Conservation (phyloP, 2,113 vertebrate species). For the Podilymbus podiceps region DNA sequence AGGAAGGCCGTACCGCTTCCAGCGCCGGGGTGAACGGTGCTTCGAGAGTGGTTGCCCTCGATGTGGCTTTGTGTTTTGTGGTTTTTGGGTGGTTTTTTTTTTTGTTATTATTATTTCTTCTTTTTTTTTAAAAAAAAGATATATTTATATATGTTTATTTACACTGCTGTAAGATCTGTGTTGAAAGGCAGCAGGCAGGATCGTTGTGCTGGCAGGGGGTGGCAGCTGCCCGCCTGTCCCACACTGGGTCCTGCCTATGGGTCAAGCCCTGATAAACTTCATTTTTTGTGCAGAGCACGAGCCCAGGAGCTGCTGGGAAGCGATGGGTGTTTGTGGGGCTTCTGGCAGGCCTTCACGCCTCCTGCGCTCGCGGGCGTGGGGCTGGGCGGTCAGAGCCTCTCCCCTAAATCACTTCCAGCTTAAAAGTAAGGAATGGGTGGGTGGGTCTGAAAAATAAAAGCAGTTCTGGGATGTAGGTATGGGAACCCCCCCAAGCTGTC, state of each 20-base stretch:
- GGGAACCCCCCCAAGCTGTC: not conserved
- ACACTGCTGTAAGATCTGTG: not conserved
- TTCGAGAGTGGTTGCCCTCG: not conserved
- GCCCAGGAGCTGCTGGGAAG: not conserved
- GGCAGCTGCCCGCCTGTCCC: not conserved
- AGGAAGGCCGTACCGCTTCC: not conserved
- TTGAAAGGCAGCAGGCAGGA: not conserved
- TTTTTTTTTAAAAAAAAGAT: too few species aligned
- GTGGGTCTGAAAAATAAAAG: not conserved
- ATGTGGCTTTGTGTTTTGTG: not conserved
- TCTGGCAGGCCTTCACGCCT: not conserved
- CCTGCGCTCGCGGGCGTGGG: not conserved
- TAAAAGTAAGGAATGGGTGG: not conserved
- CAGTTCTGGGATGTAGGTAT: not conserved
- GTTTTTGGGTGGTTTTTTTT: accelerated
- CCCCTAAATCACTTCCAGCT: not conserved
- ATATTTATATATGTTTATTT: not conserved
- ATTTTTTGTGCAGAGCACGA: not conserved
- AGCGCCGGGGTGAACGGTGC: not conserved
- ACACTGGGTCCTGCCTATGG: not conserved
- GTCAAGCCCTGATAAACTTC: not conserved
- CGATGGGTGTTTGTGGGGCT: not conserved
- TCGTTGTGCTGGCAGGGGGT: not conserved
- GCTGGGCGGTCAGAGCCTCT: not conserved
- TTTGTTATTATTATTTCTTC: too few species aligned